Evolutionary conservation across 2,888 invertebrate species (phyloP).

Genomic region (Siphlonurus alternatus): DNA sequence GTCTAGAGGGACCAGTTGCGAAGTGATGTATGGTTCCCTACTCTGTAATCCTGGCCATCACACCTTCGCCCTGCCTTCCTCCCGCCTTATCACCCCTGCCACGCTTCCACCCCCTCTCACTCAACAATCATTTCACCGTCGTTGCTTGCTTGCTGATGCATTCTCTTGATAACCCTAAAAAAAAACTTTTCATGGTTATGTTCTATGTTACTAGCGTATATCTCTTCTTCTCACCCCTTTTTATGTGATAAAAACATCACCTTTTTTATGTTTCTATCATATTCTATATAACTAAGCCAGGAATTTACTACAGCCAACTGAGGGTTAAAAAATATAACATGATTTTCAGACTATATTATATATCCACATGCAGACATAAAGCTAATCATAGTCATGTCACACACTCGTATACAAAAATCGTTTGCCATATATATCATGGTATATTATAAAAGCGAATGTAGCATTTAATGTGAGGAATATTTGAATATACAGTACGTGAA

Average conservation of each 20-base stretch:
- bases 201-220: neutral
- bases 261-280: neutral
- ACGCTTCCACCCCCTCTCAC: neutral
- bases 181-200: neutral
- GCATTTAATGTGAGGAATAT: too few species aligned
- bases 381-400: neutral
- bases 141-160: neutral
- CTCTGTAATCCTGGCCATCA: neutral
- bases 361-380: neutral
- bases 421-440: too few species aligned
- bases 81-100: neutral
- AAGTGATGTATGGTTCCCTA: neutral
- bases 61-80: neutral
- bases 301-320: neutral
- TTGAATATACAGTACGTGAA: too few species aligned
- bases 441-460: too few species aligned
- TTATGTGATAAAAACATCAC: neutral
- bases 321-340: neutral
- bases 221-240: neutral
- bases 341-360: neutral
- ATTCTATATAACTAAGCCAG: too few species aligned
- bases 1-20: neutral
- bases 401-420: too few species aligned
- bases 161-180: neutral
- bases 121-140: neutral